Conservation (phyloP, 2,797 vertebrate genomes). For the Margarornis squamiger region DNA sequence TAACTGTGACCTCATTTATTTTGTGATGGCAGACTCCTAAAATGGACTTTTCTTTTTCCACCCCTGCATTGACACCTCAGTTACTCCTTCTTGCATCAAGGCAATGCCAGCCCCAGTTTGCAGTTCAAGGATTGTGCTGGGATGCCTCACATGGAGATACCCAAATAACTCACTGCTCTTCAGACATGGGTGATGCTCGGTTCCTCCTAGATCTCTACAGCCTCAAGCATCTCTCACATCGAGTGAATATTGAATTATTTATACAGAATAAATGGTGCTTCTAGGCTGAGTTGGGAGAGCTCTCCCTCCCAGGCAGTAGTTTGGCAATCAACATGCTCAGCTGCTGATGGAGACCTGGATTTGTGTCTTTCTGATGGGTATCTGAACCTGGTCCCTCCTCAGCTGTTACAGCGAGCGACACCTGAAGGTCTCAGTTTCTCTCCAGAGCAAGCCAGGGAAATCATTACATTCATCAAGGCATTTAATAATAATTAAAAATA, state of each 20-base stretch:
- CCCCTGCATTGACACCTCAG: background rate
- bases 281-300: background rate
- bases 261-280: background rate
- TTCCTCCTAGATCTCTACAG: background rate
- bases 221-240: background rate
- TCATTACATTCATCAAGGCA: background rate
- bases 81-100: background rate
- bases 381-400: background rate
- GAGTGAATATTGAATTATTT: background rate
- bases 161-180: background rate
- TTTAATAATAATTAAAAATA: fast-evolving
- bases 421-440: background rate
- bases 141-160: fast-evolving
- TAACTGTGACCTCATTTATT: background rate
- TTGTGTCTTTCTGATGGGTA: background rate
- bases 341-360: background rate
- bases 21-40: background rate
- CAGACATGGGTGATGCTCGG: background rate
- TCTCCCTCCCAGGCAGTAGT: background rate
- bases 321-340: background rate
- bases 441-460: background rate
- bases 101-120: background rate
- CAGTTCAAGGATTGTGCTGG: background rate
- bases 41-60: background rate
- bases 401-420: background rate